Percentiles rank a stretch among this genome's conserved stretches.
Evolutionary conservation across 2,797 vertebrate species (phyloP).

Genomic region (Neomorphus geoffroyi): DNA sequence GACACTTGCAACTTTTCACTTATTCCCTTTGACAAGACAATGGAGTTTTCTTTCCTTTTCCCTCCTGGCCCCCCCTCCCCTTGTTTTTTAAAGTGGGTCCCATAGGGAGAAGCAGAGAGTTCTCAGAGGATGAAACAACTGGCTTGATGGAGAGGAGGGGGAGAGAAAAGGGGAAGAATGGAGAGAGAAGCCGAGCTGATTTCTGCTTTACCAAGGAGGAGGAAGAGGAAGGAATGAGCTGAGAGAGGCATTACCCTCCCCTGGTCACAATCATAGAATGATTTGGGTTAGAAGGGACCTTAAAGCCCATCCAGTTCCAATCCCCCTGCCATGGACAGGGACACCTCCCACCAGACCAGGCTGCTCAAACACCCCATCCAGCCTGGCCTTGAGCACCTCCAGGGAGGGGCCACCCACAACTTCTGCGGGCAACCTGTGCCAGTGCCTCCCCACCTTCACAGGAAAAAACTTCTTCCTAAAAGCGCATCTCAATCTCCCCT

Average conservation of each 20-base stretch:
- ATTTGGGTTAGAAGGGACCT: too few species aligned
- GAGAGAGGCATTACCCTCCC: neutral
- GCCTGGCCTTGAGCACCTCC: too few species aligned
- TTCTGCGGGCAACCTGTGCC: too few species aligned
- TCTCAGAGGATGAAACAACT: constrained; percentile 55
- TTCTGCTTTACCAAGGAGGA: neutral
- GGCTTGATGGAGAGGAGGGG: neutral
- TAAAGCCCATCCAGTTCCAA: too few species aligned
- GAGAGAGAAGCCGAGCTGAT: neutral
- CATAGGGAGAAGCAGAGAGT: constrained; percentile 49
- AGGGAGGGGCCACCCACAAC: too few species aligned
- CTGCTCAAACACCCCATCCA: too few species aligned
- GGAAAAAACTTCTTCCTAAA: too few species aligned
- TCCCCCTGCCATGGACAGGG: too few species aligned
- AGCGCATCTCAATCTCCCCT: too few species aligned
- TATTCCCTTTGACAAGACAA: constrained; percentile 71
- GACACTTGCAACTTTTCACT: constrained; percentile 60
- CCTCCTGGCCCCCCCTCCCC: neutral
- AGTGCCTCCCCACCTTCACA: too few species aligned
- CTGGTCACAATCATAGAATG: rapidly evolving
- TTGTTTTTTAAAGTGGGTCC: constrained; percentile 63
- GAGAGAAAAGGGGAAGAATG: neutral
- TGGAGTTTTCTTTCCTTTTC: constrained; percentile 31
- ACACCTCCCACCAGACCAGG: too few species aligned
- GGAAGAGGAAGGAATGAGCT: neutral